These are phyloP conservation scores for Graptemys geographica DNA, from an alignment of 2,797 vertebrate species.

Conservation along the genomic window DNA sequence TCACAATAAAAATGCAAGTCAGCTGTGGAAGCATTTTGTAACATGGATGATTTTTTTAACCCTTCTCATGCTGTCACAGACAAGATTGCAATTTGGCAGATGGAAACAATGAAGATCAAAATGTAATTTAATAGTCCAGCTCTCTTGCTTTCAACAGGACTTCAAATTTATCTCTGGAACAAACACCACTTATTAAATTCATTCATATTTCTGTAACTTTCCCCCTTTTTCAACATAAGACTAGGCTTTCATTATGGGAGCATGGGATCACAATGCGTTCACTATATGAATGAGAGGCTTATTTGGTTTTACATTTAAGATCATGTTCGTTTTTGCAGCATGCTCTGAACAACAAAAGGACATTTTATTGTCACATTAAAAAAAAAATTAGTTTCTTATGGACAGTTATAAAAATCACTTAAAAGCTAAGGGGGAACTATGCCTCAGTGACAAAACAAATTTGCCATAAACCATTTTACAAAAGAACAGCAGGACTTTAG, in stretches of 20 bases:
- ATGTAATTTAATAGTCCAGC: not conserved
- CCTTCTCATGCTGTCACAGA: not conserved
- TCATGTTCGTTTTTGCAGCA: constrained; percentile 40
- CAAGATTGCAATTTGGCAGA: not conserved
- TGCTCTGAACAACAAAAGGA: constrained; percentile 63
- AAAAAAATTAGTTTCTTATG: constrained; percentile 56
- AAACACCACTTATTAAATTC: constrained; percentile 26
- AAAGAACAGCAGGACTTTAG: constrained; percentile 94
- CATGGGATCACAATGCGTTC: not conserved
- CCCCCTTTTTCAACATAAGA: constrained; percentile 22
- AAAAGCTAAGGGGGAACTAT: constrained; percentile 81
- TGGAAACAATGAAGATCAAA: not conserved
- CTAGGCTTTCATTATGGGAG: constrained; percentile 47
- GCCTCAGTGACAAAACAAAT: constrained; percentile 99
- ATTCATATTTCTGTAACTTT: constrained; percentile 23
- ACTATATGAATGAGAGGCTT: constrained; percentile 11
- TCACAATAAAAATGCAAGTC: constrained; percentile 71
- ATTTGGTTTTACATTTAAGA: constrained; percentile 66
- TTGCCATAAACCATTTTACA: constrained; percentile 99
- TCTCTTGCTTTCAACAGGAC: not conserved
- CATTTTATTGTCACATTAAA: constrained; percentile 41
- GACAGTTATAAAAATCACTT: constrained; percentile 79
- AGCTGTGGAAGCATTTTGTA: constrained; percentile 47
- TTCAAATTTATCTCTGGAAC: not conserved
- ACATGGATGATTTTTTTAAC: constrained; percentile 43